These are phyloP conservation scores for Aricia agestis DNA, from an alignment of 1,140 invertebrate species.

Conservation along the genomic window DNA sequence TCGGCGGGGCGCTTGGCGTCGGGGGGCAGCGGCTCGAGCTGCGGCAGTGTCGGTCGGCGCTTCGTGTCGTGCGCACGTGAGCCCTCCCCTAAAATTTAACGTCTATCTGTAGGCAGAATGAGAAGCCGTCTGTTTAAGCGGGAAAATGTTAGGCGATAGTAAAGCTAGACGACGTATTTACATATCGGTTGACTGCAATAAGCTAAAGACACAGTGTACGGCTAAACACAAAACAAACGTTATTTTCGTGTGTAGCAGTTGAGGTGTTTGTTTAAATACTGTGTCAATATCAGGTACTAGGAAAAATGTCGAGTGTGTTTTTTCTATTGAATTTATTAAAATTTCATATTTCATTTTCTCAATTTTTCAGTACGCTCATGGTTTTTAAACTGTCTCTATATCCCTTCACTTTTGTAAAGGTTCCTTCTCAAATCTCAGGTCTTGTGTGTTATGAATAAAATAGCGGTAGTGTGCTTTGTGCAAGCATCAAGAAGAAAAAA, in stretches of 20 bases:
- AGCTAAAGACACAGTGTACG: not conserved
- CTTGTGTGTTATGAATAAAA: no score
- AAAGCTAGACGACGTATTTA: conserved; percentile 14
- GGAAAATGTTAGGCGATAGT: conserved; percentile 13
- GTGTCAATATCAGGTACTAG: not conserved
- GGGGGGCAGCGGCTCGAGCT: conserved; percentile 43
- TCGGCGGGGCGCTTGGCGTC: conserved; percentile 33
- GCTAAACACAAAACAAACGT: not conserved
- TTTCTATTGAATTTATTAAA: no score
- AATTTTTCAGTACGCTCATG: no score
- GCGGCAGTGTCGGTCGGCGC: conserved; percentile 47
- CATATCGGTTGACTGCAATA: not conserved
- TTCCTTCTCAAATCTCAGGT: no score
- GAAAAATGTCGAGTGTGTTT: no score
- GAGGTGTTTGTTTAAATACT: not conserved
- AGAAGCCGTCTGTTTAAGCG: conserved; percentile 3
- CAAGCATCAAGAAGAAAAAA: not conserved
- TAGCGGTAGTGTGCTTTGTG: no score
- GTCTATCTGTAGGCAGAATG: conserved; percentile 13
- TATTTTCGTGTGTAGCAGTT: not conserved
- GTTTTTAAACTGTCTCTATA: no score
- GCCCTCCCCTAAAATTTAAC: conserved; percentile 43
- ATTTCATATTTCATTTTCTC: no score
- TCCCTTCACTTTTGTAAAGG: no score
- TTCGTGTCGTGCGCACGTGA: conserved; percentile 43